Conservation (phyloP, 2,888 invertebrate species). For the Oscheius sp. region DNA sequence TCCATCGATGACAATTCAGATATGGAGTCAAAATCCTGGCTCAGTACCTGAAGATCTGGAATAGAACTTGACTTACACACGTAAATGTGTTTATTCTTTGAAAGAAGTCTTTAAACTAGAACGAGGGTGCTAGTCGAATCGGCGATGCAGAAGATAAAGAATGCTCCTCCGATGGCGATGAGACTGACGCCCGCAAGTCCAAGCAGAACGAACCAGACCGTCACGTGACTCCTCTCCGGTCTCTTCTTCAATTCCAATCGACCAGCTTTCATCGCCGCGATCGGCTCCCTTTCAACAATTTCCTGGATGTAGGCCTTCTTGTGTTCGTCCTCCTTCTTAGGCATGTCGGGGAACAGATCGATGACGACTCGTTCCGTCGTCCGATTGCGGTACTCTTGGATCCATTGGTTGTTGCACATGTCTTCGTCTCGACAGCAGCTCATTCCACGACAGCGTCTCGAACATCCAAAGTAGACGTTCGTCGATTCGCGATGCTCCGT, state of each 20-base stretch:
- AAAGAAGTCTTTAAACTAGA: background rate
- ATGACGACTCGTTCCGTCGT: slow-evolving; percentile 8
- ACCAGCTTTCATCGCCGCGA: too few relatives aligned
- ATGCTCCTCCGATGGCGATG: too few relatives aligned
- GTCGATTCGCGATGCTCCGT: background rate
- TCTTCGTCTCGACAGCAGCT: background rate
- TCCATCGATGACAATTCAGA: background rate
- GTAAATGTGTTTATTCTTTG: background rate
- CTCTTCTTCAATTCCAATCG: too few relatives aligned
- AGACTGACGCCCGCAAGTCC: too few relatives aligned
- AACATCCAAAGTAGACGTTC: background rate
- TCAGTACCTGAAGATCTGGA: background rate
- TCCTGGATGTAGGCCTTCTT: background rate
- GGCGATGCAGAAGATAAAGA: too few relatives aligned
- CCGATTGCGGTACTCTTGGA: slow-evolving; percentile 3
- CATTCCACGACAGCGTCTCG: background rate
- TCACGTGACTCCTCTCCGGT: too few relatives aligned
- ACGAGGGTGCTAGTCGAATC: too few relatives aligned
- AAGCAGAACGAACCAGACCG: too few relatives aligned
- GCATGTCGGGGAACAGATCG: background rate
- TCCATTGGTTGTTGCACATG: slow-evolving; percentile 20
- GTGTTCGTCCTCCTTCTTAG: background rate
- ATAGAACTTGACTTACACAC: slow-evolving; percentile 2
- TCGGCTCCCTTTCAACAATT: background rate
- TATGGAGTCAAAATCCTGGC: slow-evolving; percentile 20